Evolutionary conservation across 2,888 invertebrate species (phyloP).

Genomic region (Xiphydria camelus): DNA sequence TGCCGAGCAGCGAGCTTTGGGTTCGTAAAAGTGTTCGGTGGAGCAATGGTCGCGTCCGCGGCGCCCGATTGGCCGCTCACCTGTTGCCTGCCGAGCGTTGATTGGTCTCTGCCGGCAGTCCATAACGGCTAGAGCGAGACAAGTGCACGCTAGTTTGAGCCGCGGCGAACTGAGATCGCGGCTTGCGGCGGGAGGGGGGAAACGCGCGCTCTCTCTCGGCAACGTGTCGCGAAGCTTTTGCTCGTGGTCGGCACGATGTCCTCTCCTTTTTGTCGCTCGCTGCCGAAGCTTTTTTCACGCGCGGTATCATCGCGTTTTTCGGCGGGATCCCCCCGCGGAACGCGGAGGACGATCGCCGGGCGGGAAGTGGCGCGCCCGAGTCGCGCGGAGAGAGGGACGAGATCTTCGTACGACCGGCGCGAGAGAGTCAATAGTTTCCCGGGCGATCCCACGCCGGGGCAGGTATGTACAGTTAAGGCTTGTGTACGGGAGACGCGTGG

Average conservation of each 20-base stretch:
- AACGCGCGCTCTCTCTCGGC: too few species aligned
- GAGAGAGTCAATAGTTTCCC: too few species aligned
- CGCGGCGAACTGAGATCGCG: slow-evolving; percentile 18
- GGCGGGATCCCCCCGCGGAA: background rate
- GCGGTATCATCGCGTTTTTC: background rate
- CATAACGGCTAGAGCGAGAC: slow-evolving; percentile 37
- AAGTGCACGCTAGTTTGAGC: slow-evolving; percentile 31
- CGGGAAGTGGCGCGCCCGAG: too few species aligned
- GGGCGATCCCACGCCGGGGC: too few species aligned
- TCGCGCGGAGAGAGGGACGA: too few species aligned
- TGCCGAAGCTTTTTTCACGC: background rate
- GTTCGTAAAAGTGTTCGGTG: slow-evolving; percentile 14
- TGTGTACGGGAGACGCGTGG: background rate
- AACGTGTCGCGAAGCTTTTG: too few species aligned
- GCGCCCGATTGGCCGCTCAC: slow-evolving; percentile 47
- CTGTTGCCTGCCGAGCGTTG: slow-evolving; percentile 42
- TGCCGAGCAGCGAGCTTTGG: background rate
- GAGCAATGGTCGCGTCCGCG: slow-evolving; percentile 25
- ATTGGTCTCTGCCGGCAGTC: slow-evolving; percentile 41
- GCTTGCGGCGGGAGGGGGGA: background rate
- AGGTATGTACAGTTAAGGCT: background rate
- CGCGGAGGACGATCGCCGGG: too few species aligned
- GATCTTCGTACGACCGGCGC: too few species aligned
- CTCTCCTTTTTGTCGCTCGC: background rate
- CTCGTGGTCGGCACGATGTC: too few species aligned